Percentiles rank a stretch among this genome's conserved stretches.
Conservation (phyloP, 2,113 vertebrate species). For the Macrotis lagotis region DNA sequence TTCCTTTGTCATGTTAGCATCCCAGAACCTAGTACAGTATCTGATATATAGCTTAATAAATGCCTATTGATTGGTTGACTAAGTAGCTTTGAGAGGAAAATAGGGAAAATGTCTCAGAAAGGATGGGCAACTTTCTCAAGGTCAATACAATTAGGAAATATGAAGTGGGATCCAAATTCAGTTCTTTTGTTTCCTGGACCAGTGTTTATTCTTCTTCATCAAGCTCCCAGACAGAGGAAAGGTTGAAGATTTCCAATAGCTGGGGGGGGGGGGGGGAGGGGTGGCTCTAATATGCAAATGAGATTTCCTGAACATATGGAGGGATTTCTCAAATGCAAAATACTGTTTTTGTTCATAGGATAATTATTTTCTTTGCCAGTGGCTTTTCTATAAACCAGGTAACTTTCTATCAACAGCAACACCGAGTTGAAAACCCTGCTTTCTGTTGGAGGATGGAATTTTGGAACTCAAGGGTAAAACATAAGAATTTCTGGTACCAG, state of each 20-base stretch:
- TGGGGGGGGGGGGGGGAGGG: background rate
- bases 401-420: slow-evolving; percentile 71
- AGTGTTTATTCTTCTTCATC: background rate
- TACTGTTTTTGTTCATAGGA: background rate
- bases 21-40: no score
- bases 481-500: background rate
- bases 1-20: no score
- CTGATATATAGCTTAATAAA: background rate
- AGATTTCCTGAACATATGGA: background rate
- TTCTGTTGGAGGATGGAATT: slow-evolving; percentile 81
- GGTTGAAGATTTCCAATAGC: background rate
- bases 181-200: background rate
- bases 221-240: background rate
- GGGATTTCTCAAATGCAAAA: background rate
- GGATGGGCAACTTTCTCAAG: background rate
- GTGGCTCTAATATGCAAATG: background rate
- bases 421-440: slow-evolving; percentile 82
- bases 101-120: background rate
- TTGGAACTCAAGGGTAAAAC: slow-evolving; percentile 76
- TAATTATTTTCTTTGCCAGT: background rate
- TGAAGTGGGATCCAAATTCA: background rate
- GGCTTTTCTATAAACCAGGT: background rate
- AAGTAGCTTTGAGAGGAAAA: background rate
- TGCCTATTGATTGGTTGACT: background rate
- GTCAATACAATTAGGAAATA: background rate